Conservation (phyloP, 2,797 vertebrate genomes). For the Aythya fuligula region DNA sequence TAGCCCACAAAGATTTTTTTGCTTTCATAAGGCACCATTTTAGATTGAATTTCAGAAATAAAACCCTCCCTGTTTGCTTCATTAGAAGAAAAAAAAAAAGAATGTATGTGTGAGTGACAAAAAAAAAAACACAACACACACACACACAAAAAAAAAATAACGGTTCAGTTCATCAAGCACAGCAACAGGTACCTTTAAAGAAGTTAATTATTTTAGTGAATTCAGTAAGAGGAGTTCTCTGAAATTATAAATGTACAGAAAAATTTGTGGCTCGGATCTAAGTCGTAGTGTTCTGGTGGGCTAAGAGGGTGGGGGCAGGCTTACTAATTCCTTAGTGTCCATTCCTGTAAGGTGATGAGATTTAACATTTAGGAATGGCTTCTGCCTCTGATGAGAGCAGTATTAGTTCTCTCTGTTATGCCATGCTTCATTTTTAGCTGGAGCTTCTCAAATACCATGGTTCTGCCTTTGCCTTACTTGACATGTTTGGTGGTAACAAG, state of each 20-base stretch:
- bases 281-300: not conserved
- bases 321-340: accelerated
- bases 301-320: not conserved
- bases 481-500: too few species aligned
- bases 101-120: not conserved
- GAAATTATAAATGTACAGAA: not conserved
- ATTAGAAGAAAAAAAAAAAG: not conserved
- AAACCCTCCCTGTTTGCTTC: not conserved
- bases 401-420: not conserved
- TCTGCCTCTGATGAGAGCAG: not conserved
- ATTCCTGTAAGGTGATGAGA: not conserved
- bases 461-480: not conserved
- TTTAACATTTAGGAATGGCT: not conserved
- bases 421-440: not conserved
- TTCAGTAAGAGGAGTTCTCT: not conserved
- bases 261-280: not conserved
- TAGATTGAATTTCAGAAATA: not conserved
- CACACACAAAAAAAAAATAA: too few species aligned
- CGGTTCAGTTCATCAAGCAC: not conserved
- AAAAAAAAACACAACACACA: too few species aligned
- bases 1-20: not conserved
- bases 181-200: not conserved
- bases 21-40: not conserved
- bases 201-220: not conserved
- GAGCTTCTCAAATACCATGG: not conserved